Evolutionary conservation across 2,888 invertebrate genomes (phyloP), one percentile per base, ranked within the genome.

Genomic region (Petrolisthes manimaculis): DNA sequence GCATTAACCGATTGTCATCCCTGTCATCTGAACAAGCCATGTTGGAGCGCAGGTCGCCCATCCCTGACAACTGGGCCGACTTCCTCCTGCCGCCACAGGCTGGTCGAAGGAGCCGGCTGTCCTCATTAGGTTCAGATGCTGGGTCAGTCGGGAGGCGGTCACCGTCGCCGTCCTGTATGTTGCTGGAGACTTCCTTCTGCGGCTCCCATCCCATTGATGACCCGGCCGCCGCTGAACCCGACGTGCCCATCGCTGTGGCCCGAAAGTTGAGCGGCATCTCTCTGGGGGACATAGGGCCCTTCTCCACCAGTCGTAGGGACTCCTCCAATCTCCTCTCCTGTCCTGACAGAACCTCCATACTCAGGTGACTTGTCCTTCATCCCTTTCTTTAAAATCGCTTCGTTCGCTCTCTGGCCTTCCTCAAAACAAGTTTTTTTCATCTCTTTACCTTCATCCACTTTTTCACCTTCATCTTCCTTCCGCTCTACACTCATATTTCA

Each of bases 181-280:
- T 97, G 86, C 94, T 97, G 89, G 97, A 97, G 93, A 97, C 97
- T 0, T 97, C 97, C 0, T 97, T 97, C 93, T 97, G 97, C 93
- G 97, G 97, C 0, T 96, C 95, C 83, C 97, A 96, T 92, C 96
- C 96, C 94, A 94, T 94, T 37, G 89, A 90, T 55, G 90, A 90
- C 78, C 90, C 90, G 8, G 89, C 87, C 18, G 85, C 83, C n/a
- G 90, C 87, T 24, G 90, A 89, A 84, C 90, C 90, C 51, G 86
- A 90, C 71, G 90, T 90, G 75, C 89, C 90, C 54, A 90, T 90
- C 61, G 83, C 89, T 8, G 86, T 90, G n/a, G 90, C 90, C n/a
- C 82, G 90, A 54, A 90, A 90, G 82, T 54, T 90, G 80, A 90
- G 90, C 56, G 89, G 89, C 9, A 89, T 90, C 56, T 90, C 90